These are phyloP conservation scores for Drosophila limbata DNA, from an alignment of 2,888 invertebrate species.

Conservation along the genomic window DNA sequence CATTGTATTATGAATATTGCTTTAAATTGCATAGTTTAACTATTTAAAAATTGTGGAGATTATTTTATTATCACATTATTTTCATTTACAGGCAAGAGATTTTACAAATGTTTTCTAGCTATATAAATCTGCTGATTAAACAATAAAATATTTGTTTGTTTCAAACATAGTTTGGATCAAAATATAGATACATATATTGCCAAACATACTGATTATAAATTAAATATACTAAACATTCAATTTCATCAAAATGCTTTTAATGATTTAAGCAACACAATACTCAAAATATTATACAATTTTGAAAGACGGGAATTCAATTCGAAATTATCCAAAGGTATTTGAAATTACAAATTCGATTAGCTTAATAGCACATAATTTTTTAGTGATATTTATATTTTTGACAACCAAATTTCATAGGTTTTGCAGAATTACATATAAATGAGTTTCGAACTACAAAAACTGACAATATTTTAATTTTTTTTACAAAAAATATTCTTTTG, in stretches of 20 bases:
- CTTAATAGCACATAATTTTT: conserved; percentile 20
- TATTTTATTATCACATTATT: conserved; percentile 84
- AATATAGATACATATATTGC: conserved; percentile 41
- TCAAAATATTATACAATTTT: conserved; percentile 8
- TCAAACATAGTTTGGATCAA: conserved; percentile 40
- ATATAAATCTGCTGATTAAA: conserved; percentile 63
- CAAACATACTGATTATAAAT: conserved; percentile 46
- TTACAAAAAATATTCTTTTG: conserved; percentile 22
- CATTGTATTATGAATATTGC: conserved; percentile 75
- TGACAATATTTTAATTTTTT: conserved; percentile 23
- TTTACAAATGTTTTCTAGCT: conserved; percentile 78
- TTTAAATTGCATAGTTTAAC: conserved; percentile 77
- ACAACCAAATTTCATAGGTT: conserved; percentile 24
- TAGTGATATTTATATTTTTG: conserved; percentile 20
- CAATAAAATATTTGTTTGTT: conserved; percentile 36
- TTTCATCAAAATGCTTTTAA: conserved; percentile 49
- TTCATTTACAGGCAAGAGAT: conserved; percentile 85
- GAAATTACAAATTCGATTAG: conserved; percentile 24
- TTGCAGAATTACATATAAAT: conserved; percentile 20
- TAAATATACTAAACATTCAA: conserved; percentile 41
- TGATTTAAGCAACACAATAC: conserved; percentile 31
- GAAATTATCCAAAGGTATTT: conserved; percentile 21
- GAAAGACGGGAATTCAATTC: conserved; percentile 33
- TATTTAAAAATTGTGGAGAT: conserved; percentile 81
- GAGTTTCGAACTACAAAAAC: conserved; percentile 27